phyloP scores from a whole-genome alignment of 2,113 vertebrate species.

The Crotalus helleri region DNA sequence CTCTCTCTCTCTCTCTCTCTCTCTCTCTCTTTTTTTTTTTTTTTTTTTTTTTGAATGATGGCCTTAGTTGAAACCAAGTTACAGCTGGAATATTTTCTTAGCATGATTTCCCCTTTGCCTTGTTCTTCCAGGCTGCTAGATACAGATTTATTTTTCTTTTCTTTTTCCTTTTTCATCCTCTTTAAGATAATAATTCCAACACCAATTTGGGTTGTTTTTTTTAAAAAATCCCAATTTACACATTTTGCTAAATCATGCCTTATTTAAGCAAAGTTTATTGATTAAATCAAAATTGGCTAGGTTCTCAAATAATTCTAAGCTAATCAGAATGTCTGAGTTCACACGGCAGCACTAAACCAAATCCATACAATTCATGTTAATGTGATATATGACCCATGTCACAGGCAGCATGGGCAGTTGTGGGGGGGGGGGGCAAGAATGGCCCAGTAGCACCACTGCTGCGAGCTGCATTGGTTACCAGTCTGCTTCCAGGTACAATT shows the following conservation, averaged over 20 bases:
- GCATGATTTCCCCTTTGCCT: neutral
- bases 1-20: too few species aligned
- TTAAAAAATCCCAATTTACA: neutral
- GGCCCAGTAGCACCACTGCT: neutral
- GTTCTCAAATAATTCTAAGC: neutral
- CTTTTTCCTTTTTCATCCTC: neutral
- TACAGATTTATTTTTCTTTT: neutral
- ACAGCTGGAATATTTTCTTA: neutral
- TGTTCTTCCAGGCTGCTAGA: neutral
- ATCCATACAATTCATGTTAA: neutral
- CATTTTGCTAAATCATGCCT: neutral
- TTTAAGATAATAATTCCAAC: neutral
- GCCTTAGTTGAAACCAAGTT: neutral
- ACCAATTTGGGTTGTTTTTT: neutral
- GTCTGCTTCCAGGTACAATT: neutral
- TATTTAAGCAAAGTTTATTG: neutral
- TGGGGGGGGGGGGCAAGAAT: too few species aligned
- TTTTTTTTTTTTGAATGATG: neutral
- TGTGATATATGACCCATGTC: neutral
- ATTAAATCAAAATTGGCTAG: neutral
- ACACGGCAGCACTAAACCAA: neutral
- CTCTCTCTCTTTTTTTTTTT: too few species aligned
- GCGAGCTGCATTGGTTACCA: neutral
- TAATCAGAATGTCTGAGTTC: neutral
- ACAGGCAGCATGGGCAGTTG: neutral